Percentiles rank a stretch among this genome's conserved stretches.
These are phyloP conservation scores for Arvicanthis niloticus DNA, from an alignment of 2,113 vertebrate species.

Conservation along the genomic window DNA sequence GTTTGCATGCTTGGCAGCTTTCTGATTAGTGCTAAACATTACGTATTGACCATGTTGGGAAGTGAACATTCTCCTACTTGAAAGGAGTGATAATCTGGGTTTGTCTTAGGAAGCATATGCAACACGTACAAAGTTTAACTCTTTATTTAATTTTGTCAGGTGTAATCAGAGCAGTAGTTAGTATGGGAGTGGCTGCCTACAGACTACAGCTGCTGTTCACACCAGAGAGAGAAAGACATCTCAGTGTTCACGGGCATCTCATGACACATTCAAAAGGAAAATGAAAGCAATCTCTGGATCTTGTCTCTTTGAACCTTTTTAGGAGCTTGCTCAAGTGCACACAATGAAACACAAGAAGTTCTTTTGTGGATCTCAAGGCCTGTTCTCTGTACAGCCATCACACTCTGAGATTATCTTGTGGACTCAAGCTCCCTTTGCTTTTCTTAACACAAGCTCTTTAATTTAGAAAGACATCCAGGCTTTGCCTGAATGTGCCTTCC, in stretches of 20 bases:
- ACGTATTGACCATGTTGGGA: background rate
- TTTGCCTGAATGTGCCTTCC: background rate
- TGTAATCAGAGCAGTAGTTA: background rate
- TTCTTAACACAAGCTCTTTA: background rate
- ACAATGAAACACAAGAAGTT: background rate
- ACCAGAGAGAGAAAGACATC: background rate
- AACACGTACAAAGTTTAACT: background rate
- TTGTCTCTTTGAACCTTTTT: background rate
- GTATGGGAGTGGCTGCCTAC: background rate
- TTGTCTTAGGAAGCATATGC: constrained; percentile 15
- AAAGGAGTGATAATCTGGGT: background rate
- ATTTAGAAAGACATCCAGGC: background rate
- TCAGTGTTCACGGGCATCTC: background rate
- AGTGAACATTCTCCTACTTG: background rate
- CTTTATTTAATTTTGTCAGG: background rate
- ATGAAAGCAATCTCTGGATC: background rate
- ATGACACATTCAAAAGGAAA: background rate
- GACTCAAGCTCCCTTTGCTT: background rate
- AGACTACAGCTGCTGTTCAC: too few relatives aligned
- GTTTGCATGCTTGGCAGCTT: background rate
- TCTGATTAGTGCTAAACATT: background rate
- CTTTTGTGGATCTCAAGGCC: background rate
- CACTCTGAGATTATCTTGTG: background rate
- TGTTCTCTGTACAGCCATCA: background rate
- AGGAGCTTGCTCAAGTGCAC: background rate